Evolutionary conservation across 2,797 vertebrate species (phyloP).

Genomic region (Scomberomorus guttatus): DNA sequence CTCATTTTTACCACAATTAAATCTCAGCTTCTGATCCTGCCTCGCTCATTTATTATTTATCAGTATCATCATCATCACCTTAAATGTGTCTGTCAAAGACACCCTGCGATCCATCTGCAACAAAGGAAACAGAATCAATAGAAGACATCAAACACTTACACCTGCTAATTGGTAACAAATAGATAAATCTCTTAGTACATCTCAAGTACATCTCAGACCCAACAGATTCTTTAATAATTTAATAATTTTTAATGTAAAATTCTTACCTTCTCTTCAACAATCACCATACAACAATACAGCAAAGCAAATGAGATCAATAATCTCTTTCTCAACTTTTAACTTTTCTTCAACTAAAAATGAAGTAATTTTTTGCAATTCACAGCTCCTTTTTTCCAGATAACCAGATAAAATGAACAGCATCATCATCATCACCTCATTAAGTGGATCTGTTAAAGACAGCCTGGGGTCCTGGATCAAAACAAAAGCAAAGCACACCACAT

Average conservation of each 20-base stretch:
- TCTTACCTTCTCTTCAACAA: too few species aligned
- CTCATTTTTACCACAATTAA: background rate
- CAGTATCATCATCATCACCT: conserved; percentile 57
- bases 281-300: too few species aligned
- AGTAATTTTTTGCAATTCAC: background rate
- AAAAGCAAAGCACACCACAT: conserved; percentile 17
- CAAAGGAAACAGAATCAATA: conserved; percentile 39
- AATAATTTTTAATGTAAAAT: too few species aligned
- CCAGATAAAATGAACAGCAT: background rate
- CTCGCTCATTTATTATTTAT: background rate
- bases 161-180: background rate
- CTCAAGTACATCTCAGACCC: too few species aligned
- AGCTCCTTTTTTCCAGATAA: background rate
- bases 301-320: too few species aligned
- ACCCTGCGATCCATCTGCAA: conserved; percentile 63
- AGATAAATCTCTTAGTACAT: too few species aligned
- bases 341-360: too few species aligned
- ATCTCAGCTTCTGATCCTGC: background rate
- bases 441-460: conserved; percentile 47
- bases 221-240: too few species aligned
- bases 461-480: conserved; percentile 44
- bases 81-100: conserved; percentile 56
- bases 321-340: too few species aligned
- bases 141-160: background rate
- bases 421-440: conserved; percentile 33